Conservation (phyloP, 2,113 vertebrate species). For the Silurus asotus region DNA sequence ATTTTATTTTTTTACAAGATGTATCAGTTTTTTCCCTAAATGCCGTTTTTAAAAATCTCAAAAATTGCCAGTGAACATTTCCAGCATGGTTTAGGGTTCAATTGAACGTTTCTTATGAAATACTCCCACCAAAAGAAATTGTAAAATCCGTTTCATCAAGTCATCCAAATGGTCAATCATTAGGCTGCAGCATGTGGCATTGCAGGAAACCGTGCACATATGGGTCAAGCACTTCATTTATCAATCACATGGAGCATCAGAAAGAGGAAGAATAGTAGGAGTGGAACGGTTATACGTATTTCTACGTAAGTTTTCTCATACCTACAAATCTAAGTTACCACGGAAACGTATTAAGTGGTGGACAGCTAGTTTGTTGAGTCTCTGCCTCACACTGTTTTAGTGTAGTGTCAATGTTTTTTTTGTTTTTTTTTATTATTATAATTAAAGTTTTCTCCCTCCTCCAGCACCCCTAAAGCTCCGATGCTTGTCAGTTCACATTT, state of each 20-base stretch:
- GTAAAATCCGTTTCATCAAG: neutral
- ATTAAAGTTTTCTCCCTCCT: neutral
- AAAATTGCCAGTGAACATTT: neutral
- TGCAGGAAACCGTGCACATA: neutral
- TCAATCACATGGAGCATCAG: neutral
- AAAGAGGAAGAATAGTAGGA: neutral
- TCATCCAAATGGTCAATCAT: neutral
- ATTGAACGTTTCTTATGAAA: neutral
- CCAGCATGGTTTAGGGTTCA: neutral
- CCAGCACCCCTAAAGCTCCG: constrained; percentile 35
- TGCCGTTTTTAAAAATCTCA: neutral
- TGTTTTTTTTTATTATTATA: no score
- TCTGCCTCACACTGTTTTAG: no score
- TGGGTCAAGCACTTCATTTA: neutral
- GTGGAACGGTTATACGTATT: no score
- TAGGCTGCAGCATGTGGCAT: neutral
- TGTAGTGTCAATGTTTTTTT: no score
- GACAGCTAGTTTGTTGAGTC: no score
- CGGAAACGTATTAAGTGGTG: no score
- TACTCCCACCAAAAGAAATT: neutral
- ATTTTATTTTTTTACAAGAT: no score
- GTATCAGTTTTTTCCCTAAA: neutral
- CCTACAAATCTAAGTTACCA: no score
- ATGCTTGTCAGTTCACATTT: constrained; percentile 52
- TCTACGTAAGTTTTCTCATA: no score